A percentile compares a stretch with the other conserved stretches of the same genome.
These are phyloP conservation scores for Urosaurus nigricauda DNA, from an alignment of 2,797 vertebrate genomes.

Conservation along the genomic window DNA sequence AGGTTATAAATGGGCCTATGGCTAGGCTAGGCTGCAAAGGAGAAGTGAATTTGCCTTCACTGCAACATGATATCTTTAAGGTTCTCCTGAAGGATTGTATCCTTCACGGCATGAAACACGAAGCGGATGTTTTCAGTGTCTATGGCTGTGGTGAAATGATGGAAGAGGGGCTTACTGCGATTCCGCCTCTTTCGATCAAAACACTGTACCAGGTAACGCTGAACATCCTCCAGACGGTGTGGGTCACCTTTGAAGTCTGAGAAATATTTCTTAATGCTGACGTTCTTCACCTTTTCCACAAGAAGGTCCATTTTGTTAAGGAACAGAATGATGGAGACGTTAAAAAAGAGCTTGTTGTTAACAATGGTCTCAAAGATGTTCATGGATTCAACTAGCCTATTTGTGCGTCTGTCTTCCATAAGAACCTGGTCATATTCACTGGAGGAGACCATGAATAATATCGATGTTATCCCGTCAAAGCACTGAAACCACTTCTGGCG, in stretches of 20 bases:
- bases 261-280: conserved; percentile 94
- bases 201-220: conserved; percentile 93
- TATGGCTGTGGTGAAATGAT: conserved; percentile 97
- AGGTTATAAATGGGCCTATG: conserved; percentile 46
- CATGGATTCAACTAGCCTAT: conserved; percentile 95
- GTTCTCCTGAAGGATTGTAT: conserved; percentile 97
- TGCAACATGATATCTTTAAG: conserved; percentile 98
- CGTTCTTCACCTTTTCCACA: conserved; percentile 91
- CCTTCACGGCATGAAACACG: conserved; percentile 96
- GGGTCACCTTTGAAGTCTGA: conserved; percentile 92
- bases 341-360: conserved; percentile 98
- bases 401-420: conserved; percentile 97
- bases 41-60: conserved; percentile 76
- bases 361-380: conserved; percentile 99
- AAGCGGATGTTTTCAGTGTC: conserved; percentile 98
- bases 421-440: conserved; percentile 96
- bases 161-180: conserved; percentile 93
- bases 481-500: conserved; percentile 99
- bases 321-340: conserved; percentile 97
- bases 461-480: conserved; percentile 96
- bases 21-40: neutral
- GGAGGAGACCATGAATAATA: conserved; percentile 97
- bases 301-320: conserved; percentile 98
- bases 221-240: conserved; percentile 90
- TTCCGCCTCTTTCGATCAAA: conserved; percentile 94